Percentiles rank a stretch among this genome's conserved stretches.
phyloP scores from a whole-genome alignment of 2,888 invertebrate species.

The Aplocera efformata region DNA sequence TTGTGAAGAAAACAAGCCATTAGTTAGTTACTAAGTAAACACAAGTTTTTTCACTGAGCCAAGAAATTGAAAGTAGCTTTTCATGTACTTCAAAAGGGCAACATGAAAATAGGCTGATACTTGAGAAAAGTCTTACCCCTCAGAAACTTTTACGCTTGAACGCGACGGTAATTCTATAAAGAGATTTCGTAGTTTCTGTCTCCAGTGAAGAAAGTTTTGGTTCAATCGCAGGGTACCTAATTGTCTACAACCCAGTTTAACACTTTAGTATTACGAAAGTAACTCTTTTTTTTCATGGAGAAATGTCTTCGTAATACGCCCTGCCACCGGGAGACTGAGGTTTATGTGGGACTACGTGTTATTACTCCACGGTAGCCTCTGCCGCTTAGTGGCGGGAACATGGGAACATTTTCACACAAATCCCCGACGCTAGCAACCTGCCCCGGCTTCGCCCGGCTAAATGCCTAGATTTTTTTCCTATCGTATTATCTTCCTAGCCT shows the following conservation, averaged over 20 bases:
- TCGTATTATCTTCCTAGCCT: no score
- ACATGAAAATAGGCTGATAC: slow-evolving; percentile 14
- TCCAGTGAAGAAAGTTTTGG: background rate
- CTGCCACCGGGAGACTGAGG: no score
- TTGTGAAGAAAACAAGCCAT: slow-evolving; percentile 3
- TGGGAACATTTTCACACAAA: no score
- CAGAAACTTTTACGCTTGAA: slow-evolving; percentile 14
- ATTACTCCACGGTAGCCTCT: no score
- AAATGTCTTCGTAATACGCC: no score
- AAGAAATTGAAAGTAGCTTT: slow-evolving; percentile 19
- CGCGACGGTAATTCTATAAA: slow-evolving; percentile 8
- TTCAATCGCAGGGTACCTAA: background rate
- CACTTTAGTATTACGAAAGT: no score
- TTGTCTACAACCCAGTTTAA: background rate
- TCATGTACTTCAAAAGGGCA: slow-evolving; percentile 14
- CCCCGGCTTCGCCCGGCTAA: no score
- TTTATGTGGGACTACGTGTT: no score
- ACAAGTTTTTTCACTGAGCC: slow-evolving; percentile 4
- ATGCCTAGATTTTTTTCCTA: no score
- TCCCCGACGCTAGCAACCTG: no score
- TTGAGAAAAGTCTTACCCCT: slow-evolving; percentile 14
- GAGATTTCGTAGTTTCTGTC: slow-evolving; percentile 9
- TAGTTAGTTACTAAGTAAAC: background rate
- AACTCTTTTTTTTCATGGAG: no score
- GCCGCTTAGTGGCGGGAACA: no score